Conservation (phyloP, 2,797 vertebrate species). For the Cyclura pinguis region DNA sequence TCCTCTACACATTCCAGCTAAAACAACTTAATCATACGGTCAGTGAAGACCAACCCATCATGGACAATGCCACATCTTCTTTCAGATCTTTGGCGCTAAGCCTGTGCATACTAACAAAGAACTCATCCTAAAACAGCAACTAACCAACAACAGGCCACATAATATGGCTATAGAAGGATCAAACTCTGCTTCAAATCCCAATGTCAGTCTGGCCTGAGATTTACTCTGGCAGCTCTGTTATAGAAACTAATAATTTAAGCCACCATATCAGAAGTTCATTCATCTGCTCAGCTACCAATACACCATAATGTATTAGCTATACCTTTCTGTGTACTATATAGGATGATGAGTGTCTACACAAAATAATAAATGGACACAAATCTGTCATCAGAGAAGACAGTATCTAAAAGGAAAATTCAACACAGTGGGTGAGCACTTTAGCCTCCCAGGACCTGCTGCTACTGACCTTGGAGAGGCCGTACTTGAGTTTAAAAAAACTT, state of each 20-base stretch:
- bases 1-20: background rate
- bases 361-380: background rate
- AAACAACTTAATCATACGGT: background rate
- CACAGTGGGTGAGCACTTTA: background rate
- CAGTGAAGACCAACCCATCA: background rate
- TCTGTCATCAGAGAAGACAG: background rate
- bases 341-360: background rate
- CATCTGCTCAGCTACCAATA: background rate
- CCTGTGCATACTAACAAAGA: background rate
- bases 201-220: too few relatives aligned
- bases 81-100: background rate
- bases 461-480: background rate
- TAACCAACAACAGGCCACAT: background rate
- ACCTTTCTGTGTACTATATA: background rate
- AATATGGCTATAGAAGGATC: too few relatives aligned
- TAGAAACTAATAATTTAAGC: too few relatives aligned
- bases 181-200: too few relatives aligned
- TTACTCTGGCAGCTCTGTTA: too few relatives aligned
- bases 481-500: background rate
- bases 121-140: background rate
- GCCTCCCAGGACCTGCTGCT: background rate
- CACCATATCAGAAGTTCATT: too few relatives aligned
- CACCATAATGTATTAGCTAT: background rate
- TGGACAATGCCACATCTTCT: background rate
- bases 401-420: too few relatives aligned